Conservation (phyloP, 2,113 vertebrate genomes). For the Aegotheles bennettii region DNA sequence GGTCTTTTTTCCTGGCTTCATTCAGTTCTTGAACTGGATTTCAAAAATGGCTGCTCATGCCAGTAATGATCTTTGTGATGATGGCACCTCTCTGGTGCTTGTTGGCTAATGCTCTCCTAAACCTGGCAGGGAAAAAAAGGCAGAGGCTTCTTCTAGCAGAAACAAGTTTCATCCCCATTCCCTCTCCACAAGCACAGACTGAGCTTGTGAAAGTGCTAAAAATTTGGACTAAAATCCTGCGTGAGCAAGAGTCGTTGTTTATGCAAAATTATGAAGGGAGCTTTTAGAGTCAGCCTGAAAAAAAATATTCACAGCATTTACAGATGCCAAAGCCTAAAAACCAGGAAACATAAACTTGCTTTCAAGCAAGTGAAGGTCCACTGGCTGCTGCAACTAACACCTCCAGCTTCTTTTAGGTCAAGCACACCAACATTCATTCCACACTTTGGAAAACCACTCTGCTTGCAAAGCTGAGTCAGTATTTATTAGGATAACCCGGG, state of each 20-base stretch:
- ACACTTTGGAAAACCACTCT: neutral
- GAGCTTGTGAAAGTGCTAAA: neutral
- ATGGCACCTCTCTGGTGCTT: neutral
- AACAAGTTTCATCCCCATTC: neutral
- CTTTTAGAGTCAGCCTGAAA: neutral
- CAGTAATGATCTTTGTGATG: neutral
- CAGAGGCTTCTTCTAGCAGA: neutral
- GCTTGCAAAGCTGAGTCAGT: conserved; percentile 2
- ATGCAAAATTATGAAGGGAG: neutral
- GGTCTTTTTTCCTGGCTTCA: neutral
- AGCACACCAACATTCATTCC: neutral
- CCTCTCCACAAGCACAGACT: neutral
- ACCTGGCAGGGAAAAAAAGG: neutral
- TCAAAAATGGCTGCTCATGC: neutral
- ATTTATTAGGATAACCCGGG: conserved; percentile 35
- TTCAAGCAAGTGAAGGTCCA: conserved; percentile 24
- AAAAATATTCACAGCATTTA: neutral
- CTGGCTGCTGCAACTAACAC: neutral
- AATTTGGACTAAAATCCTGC: neutral
- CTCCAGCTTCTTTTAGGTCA: conserved; percentile 14
- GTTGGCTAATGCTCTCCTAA: neutral
- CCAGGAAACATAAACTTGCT: neutral
- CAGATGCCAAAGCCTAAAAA: neutral
- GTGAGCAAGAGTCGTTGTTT: neutral
- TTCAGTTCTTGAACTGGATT: neutral